phyloP scores from a whole-genome alignment of 92 coral and sea anemone genomes.

The Pocillopora meandrina region DNA sequence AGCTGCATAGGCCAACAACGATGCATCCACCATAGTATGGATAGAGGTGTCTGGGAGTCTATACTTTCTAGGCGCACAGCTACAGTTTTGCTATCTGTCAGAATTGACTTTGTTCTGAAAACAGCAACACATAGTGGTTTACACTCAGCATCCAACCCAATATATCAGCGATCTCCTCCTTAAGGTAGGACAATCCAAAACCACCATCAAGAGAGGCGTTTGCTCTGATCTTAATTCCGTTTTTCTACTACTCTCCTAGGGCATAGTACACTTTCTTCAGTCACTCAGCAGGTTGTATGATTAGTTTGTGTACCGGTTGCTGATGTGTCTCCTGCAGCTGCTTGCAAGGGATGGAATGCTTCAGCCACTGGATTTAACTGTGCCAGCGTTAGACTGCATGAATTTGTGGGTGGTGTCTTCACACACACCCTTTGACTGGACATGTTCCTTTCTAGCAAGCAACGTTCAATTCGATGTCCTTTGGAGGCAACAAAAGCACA shows the following conservation, averaged over 20 bases:
- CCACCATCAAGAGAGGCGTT: constrained; percentile 58
- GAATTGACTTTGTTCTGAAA: constrained; percentile 17
- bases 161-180: constrained; percentile 28
- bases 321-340: background rate
- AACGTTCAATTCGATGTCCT: background rate
- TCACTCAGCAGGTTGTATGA: background rate
- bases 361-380: background rate
- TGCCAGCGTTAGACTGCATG: background rate
- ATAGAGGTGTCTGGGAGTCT: constrained; percentile 10
- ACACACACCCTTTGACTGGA: background rate
- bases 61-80: constrained; percentile 11
- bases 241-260: background rate
- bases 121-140: constrained; percentile 9
- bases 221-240: constrained; percentile 33
- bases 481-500: constrained; percentile 2
- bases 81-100: constrained; percentile 20
- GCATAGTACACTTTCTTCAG: background rate
- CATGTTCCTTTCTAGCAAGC: constrained; percentile 15
- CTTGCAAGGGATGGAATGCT: constrained; percentile 6
- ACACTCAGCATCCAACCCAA: constrained; percentile 34
- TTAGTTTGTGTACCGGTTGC: background rate
- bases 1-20: constrained; percentile 48
- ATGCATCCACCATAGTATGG: constrained; percentile 61
- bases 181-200: constrained; percentile 39
- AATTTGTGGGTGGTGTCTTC: background rate